Base-by-base conservation (phyloP, 2,888 invertebrate genomes). In the Zelleria hepariella region DNA sequence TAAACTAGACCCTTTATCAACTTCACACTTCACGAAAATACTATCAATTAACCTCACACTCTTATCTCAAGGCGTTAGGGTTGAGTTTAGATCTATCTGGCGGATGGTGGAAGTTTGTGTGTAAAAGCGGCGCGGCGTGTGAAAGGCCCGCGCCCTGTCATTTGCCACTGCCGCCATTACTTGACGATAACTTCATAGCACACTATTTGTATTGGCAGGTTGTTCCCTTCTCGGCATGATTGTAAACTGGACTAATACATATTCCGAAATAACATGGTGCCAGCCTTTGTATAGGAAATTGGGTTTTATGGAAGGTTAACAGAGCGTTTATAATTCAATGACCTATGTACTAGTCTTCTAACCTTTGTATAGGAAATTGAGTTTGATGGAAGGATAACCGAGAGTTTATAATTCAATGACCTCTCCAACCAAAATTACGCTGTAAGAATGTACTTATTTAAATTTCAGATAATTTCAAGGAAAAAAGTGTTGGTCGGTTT, bases 71-170 rank as follows among this genome's bases (percentile, higher is more conserved):
- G 15, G 32, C 15, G 32, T 3, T 42, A 42, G 15, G 32, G 32
- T 42, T 42, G 32, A 42, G 15, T 42, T 42, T 42, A 42, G 32
- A 5, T 15, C 32, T 32, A 32, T 7, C 32, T 10, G 6, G 32
- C 6, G 32, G n/a, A 10, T 42, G 32, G 51, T 25, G 25, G 8
- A 53, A n/a, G 25, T 25, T 25, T 24, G 24, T 24, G 23, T n/a
- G 25, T 24, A 53, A 53, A 24, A 5, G 51, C 53, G 1, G 53
- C 18, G 8, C 67, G 70, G 68, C 77, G 77, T 77, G 77, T 78
- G 77, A 77, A 42, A 75, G 62, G 63, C 55, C 66, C 64, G 64
- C 69, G 71, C 67, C 67, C 75, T 78, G 78, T 78, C 77, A 77
- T 78, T 78, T 77, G 72, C 65, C 62, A 61, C 69, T 67, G 65